Percentiles rank a stretch among this genome's conserved stretches.
Conservation (phyloP, 1,140 invertebrate species). For the Drosophila equinoxialis region DNA sequence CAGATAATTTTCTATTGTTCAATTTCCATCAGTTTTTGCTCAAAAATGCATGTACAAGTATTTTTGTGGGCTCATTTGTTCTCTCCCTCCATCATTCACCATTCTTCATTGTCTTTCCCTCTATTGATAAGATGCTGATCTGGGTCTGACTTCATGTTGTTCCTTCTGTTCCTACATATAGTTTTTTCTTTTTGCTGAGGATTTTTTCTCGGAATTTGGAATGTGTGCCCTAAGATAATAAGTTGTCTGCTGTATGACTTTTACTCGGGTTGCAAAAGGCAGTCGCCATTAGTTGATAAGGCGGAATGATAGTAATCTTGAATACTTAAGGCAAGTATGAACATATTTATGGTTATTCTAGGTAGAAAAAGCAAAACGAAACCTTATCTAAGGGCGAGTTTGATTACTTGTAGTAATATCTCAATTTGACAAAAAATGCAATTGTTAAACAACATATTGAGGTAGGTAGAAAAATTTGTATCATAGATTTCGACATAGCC, state of each 20-base stretch:
- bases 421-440: no score
- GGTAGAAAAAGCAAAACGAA: neutral
- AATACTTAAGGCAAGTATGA: neutral
- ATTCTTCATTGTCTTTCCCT: slow-evolving; percentile 15
- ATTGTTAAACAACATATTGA: no score
- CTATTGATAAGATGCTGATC: slow-evolving; percentile 53
- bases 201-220: slow-evolving; percentile 4
- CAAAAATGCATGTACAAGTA: slow-evolving; percentile 18
- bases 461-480: no score
- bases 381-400: no score
- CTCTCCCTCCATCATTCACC: slow-evolving; percentile 10
- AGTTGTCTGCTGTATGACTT: slow-evolving; percentile 8
- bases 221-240: slow-evolving; percentile 16
- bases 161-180: neutral
- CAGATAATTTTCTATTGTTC: slow-evolving; percentile 59
- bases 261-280: slow-evolving; percentile 22
- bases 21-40: slow-evolving; percentile 24
- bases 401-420: no score
- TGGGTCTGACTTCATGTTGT: slow-evolving; percentile 3
- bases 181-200: slow-evolving; percentile 7
- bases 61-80: slow-evolving; percentile 61
- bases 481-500: no score
- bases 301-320: neutral
- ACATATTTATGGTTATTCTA: neutral
- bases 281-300: slow-evolving; percentile 1